Conservation (phyloP, 2,888 invertebrate genomes). For the Helobdella robusta region DNA sequence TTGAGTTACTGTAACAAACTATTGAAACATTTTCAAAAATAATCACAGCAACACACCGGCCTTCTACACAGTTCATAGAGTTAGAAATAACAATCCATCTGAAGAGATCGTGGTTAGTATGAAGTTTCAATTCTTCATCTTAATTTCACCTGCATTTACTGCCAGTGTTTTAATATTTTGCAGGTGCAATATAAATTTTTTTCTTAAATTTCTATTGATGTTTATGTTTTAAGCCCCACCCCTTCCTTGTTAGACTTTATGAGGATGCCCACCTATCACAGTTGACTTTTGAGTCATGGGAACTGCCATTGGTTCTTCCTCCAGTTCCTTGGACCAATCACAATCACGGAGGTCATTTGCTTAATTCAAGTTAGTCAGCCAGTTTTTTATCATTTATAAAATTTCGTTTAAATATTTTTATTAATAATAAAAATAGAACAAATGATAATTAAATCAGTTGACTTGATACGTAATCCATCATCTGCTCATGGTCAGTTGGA, state of each 20-base stretch:
- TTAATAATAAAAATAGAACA: neutral
- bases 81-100: constrained; percentile 21
- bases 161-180: constrained; percentile 6
- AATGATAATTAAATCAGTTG: constrained; percentile 34
- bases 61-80: neutral
- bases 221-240: constrained; percentile 63
- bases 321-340: constrained; percentile 73
- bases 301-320: constrained; percentile 68
- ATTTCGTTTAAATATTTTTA: neutral
- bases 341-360: constrained; percentile 65
- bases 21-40: too few species aligned
- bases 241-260: constrained; percentile 62
- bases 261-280: constrained; percentile 60
- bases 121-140: neutral
- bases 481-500: constrained; percentile 57
- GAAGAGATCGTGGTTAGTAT: constrained; percentile 41
- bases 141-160: neutral
- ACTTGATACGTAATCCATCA: constrained; percentile 56
- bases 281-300: constrained; percentile 63
- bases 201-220: neutral
- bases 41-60: neutral
- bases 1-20: too few species aligned
- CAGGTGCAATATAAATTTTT: neutral
- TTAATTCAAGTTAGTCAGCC: constrained; percentile 56
- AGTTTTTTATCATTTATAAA: neutral